phyloP scores from a whole-genome alignment of 2,797 vertebrate species.

The Danio albolineatus region DNA sequence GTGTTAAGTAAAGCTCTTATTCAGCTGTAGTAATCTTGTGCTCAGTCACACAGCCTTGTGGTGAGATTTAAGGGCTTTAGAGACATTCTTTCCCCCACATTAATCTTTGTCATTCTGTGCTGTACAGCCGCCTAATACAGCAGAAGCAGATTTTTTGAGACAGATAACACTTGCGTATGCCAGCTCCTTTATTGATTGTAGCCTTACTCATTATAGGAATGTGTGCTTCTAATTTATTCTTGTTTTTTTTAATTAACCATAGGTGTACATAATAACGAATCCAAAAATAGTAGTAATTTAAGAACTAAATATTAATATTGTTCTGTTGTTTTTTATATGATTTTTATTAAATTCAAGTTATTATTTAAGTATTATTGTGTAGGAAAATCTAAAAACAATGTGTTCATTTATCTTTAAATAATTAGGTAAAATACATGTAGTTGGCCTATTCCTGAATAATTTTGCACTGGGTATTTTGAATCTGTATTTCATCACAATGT shows the following conservation, averaged over 20 bases:
- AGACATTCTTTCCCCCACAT: slow-evolving; percentile 60
- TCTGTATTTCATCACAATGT: background rate
- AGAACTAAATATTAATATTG: background rate
- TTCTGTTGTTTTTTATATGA: background rate
- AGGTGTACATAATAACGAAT: background rate
- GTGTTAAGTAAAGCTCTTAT: slow-evolving; percentile 53
- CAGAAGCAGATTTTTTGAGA: slow-evolving; percentile 23
- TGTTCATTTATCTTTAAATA: too few relatives aligned
- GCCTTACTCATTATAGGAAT: background rate
- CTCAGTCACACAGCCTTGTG: slow-evolving; percentile 56
- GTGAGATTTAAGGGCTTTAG: slow-evolving; percentile 70
- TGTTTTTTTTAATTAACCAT: background rate
- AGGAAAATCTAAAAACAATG: too few relatives aligned
- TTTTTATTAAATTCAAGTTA: background rate
- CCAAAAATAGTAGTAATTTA: background rate
- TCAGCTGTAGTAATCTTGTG: slow-evolving; percentile 69
- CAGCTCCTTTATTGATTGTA: background rate
- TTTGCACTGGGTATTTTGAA: background rate
- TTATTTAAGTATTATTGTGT: too few relatives aligned
- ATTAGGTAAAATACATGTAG: too few relatives aligned
- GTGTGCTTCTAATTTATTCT: background rate
- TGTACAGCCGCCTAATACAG: slow-evolving; percentile 17
- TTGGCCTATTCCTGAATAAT: background rate
- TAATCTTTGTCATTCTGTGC: slow-evolving; percentile 61
- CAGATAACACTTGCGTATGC: background rate